Evolutionary conservation across 1,140 invertebrate species (phyloP), one percentile per base, ranked within the genome.

Genomic region (Sesamia nonagrioides): DNA sequence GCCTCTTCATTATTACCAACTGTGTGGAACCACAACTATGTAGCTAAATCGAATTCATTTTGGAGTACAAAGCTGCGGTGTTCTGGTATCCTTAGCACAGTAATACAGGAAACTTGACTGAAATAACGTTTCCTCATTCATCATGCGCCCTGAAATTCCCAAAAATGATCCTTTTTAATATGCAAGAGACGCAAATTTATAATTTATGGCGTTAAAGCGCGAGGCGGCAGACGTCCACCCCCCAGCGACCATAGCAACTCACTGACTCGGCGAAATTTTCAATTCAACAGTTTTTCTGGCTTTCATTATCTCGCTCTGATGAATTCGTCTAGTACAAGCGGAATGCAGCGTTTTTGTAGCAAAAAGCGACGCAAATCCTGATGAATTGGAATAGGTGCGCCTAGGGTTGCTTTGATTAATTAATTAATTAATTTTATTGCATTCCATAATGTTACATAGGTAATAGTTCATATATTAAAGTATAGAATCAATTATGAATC

Each of bases 231-330:
- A 48, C 45, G 11, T 42, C 17, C n/a, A 58, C 17, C 52, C 27
- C 18, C 35, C 42, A 54, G 37, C 52, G 71, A 13, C 35, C 37
- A 42, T 27, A 18, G n/a, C 37, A 8, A 52, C 48, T 73, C 71
- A 21, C 50, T 73, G 71, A 73, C 71, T 73, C 35, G 18, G 35
- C 54, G 5, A 40, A 42, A 58, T 60, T 73, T 73, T 56, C 71
- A 73, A 73, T 58, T 73, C 35, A 73, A 45, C 50, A 72, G 69
- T 56, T 72, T 73, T 73, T 73, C 37, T 52, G 50, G 52, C 71
- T 2, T 73, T 73, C 40, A 58, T 73, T 56, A 56, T 45, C 37
- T 66, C 35, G 61, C 37, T 66, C 61, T 42, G 61, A 66, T 66
- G 61, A 66, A 66, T 66, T 66, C 37, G 13, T 66, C 61, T 66